Base-by-base conservation (phyloP, 2,797 vertebrate genomes). In the Propithecus perrieri region DNA sequence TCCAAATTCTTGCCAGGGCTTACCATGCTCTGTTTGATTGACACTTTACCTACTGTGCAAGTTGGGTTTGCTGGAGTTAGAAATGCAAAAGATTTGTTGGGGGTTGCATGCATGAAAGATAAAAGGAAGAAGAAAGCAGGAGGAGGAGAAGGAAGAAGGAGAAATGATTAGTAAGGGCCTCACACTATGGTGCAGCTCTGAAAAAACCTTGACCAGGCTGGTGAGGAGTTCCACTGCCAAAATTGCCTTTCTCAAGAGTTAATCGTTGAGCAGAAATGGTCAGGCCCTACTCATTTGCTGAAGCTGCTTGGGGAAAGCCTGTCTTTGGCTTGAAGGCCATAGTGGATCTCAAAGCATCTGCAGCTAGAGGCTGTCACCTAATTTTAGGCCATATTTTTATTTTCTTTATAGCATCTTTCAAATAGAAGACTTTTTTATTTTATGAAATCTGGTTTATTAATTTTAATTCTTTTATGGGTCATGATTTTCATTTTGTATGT, bases 401-500 rank as follows among this genome's bases (percentile, higher is more conserved):
- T 87, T 89, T 91, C 22, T 55, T 85, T 55, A 55, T 1, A 87
- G 1, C 24, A 3, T 57, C 55, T 92, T 89, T 88, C 41, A 93
- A 91, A 97, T 20, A 10, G 35, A 61, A 78, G 10, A 46, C 1
- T 2, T n/a, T 79, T 86, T 88, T 48, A 61, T 72, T 89, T 71
- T 17, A n/a, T 91, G 20, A 96, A 94, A 10, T 63, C 15, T 35
- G 15, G 26, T 46, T 83, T 85, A 72, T 94, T 38, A 43, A 74
- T 72, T 95, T 65, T 61, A 28, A 85, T n/a, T 80, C 2, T 79
- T 65, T 83, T 28, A 57, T 81, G 22, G 4, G 11, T 38, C 43
- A 74, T 94, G 14, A 24, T 74, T 89, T 94, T 72, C 14, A 9
- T 18, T 76, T 67, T 80, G 7, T 80, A 20, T 94, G 69, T 94